Percentiles rank a stretch among this genome's conserved stretches.
Evolutionary conservation across 2,797 vertebrate species (phyloP).

Genomic region (Phrynocephalus forsythii): DNA sequence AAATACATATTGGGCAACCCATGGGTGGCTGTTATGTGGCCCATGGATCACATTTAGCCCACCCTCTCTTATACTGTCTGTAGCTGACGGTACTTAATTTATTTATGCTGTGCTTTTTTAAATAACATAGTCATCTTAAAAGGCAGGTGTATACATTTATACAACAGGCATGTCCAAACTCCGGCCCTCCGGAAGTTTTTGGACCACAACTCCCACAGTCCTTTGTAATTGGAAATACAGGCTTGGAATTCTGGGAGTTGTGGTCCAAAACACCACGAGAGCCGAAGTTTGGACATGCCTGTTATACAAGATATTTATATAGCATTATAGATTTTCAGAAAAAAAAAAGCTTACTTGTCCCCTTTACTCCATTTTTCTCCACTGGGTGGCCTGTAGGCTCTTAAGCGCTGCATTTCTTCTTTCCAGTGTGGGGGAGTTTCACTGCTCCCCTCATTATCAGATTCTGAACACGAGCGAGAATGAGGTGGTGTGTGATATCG

Average conservation of each 20-base stretch:
- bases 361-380: constrained; percentile 96
- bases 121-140: not conserved
- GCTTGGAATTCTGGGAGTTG: no score
- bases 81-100: constrained; percentile 20
- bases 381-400: constrained; percentile 87
- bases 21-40: no score
- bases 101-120: constrained; percentile 65
- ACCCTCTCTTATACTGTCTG: not conserved
- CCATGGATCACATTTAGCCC: no score
- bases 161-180: no score
- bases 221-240: no score
- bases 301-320: no score
- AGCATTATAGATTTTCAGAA: no score
- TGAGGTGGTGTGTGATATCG: constrained; percentile 95
- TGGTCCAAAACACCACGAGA: no score
- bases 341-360: constrained; percentile 85
- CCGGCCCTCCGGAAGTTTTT: no score
- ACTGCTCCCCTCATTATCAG: constrained; percentile 89
- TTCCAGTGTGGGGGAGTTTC: constrained; percentile 99
- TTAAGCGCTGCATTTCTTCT: constrained; percentile 94
- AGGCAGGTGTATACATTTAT: not conserved
- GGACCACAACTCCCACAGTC: no score
- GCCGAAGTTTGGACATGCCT: no score
- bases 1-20: no score
- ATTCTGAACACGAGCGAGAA: constrained; percentile 91